phyloP scores from a whole-genome alignment of 2,797 vertebrate genomes.

The Cuculus canorus region DNA sequence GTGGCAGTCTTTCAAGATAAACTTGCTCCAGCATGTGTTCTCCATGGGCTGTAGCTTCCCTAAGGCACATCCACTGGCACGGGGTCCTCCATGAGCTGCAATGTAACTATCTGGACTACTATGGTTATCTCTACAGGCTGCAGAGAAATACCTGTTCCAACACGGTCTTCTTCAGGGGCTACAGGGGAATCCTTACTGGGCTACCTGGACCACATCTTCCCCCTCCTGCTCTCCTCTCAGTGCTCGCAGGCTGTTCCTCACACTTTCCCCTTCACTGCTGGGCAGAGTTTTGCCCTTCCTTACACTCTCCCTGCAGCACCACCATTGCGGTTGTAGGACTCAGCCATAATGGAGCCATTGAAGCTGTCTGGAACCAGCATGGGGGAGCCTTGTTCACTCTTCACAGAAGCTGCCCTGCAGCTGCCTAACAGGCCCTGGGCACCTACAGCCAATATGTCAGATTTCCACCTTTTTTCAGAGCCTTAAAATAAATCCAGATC shows the following conservation, averaged over 20 bases:
- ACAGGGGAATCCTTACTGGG: fast-evolving
- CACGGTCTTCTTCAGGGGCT: neutral
- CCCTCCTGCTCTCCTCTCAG: fast-evolving
- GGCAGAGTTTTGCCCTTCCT: fast-evolving
- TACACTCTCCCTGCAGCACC: fast-evolving
- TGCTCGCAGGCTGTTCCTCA: fast-evolving
- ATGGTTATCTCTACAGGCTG: neutral
- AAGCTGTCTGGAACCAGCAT: fast-evolving
- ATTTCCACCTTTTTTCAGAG: neutral
- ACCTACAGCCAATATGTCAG: neutral
- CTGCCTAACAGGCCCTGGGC: neutral
- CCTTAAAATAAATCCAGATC: neutral
- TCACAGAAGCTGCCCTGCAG: neutral
- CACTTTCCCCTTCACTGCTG: neutral
- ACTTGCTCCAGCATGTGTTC: fast-evolving
- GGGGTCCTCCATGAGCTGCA: fast-evolving
- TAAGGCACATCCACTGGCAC: fast-evolving
- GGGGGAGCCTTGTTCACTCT: no score
- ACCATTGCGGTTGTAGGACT: fast-evolving
- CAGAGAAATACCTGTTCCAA: neutral
- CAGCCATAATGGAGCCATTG: fast-evolving
- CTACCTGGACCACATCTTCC: fast-evolving
- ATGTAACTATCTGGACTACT: neutral
- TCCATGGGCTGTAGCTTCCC: neutral
- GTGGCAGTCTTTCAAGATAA: neutral